These are phyloP conservation scores for Colletes latitarsis DNA, from an alignment of 1,140 invertebrate species.

Conservation along the genomic window DNA sequence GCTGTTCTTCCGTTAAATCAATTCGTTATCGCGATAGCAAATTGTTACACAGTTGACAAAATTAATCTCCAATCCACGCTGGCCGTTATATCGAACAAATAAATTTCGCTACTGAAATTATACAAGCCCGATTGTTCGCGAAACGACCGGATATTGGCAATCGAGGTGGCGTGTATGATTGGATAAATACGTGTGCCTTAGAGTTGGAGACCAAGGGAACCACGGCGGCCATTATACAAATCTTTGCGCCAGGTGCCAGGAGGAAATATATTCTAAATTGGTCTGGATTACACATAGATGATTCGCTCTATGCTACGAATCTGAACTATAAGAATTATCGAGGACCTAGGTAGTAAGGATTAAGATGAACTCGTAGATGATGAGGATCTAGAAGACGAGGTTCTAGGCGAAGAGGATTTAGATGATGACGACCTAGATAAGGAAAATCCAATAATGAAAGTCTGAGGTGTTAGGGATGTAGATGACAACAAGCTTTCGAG, in stretches of 20 bases:
- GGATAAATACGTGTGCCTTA: not conserved
- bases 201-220: not conserved
- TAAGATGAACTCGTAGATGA: too few species aligned
- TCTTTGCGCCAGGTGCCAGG: too few species aligned
- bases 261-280: too few species aligned
- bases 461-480: not conserved
- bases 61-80: constrained; percentile 32
- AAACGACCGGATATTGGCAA: constrained; percentile 8
- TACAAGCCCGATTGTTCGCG: constrained; percentile 4
- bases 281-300: too few species aligned
- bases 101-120: constrained; percentile 20
- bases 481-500: too few species aligned
- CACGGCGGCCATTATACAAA: too few species aligned
- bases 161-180: not conserved
- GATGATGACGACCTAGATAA: too few species aligned
- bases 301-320: too few species aligned
- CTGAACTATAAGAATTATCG: too few species aligned
- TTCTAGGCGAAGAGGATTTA: too few species aligned
- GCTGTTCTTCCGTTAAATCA: constrained; percentile 37
- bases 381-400: not conserved
- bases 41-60: constrained; percentile 42
- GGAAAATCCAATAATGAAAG: too few species aligned
- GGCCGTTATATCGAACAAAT: constrained; percentile 13
- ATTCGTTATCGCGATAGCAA: constrained; percentile 36
- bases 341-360: too few species aligned